Evolutionary conservation across 2,797 vertebrate genomes (phyloP).

Genomic region (Craterocephalus amniculus): DNA sequence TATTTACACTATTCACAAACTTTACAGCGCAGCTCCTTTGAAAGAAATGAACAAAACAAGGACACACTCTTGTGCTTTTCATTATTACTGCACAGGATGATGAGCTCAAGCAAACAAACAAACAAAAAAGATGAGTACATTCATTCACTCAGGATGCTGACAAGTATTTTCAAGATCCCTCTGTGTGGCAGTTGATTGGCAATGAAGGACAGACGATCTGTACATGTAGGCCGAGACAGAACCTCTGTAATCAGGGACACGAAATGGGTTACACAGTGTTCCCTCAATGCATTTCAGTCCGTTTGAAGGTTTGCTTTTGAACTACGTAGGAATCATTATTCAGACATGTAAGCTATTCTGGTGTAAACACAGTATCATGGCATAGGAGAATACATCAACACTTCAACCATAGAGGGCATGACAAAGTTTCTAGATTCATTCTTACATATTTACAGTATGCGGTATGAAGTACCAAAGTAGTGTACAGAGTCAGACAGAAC

Average conservation of each 20-base stretch:
- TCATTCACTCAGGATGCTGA: constrained; percentile 58
- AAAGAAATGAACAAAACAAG: constrained; percentile 46
- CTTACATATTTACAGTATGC: constrained; percentile 68
- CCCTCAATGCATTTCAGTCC: constrained; percentile 52
- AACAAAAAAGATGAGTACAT: constrained; percentile 59
- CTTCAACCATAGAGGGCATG: constrained; percentile 48
- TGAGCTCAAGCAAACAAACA: constrained; percentile 39
- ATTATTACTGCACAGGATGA: constrained; percentile 71
- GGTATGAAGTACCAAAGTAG: constrained; percentile 35
- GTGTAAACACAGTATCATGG: constrained; percentile 53
- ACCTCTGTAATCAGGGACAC: constrained; percentile 28
- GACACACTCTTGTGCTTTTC: constrained; percentile 79
- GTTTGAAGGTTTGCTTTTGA: constrained; percentile 65
- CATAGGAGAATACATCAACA: constrained; percentile 53
- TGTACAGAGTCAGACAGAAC: constrained; percentile 62
- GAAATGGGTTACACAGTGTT: constrained; percentile 47
- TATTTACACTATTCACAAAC: constrained; percentile 82
- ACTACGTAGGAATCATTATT: constrained; percentile 45
- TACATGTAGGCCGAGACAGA: constrained; percentile 39
- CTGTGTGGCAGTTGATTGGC: constrained; percentile 69
- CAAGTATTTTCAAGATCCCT: constrained; percentile 59
- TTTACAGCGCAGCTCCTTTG: constrained; percentile 71
- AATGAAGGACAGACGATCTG: constrained; percentile 56
- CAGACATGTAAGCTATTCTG: constrained; percentile 45
- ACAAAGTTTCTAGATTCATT: constrained; percentile 45